These are phyloP conservation scores for Xanthia togata DNA, from an alignment of 2,888 invertebrate genomes.

Conservation along the genomic window DNA sequence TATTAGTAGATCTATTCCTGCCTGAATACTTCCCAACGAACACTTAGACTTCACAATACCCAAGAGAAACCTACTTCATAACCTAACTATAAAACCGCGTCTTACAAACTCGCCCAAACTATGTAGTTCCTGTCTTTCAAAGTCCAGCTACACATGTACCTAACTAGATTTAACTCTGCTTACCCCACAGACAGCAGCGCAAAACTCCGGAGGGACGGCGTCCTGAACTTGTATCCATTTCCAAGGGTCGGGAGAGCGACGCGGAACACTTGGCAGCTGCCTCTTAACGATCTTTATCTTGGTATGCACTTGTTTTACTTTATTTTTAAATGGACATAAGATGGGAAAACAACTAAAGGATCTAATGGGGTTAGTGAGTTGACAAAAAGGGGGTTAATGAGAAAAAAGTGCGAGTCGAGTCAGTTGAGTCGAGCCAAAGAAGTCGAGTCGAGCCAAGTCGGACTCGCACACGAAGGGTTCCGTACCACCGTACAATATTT, in stretches of 20 bases:
- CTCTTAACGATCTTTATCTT: constrained; percentile 86
- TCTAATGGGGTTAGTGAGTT: neutral
- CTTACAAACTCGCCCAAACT: constrained; percentile 27
- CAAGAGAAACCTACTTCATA: constrained; percentile 3
- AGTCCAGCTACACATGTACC: neutral
- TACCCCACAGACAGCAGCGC: constrained; percentile 78
- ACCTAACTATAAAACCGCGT: neutral
- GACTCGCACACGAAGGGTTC: too few relatives aligned
- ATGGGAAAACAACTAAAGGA: neutral
- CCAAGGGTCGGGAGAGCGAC: constrained; percentile 91
- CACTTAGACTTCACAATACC: neutral
- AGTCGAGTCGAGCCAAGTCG: too few relatives aligned
- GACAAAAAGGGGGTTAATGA: neutral
- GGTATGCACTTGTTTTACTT: constrained; percentile 74
- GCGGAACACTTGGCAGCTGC: constrained; percentile 85
- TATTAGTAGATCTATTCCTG: neutral
- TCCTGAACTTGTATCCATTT: constrained; percentile 91
- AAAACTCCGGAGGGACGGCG: constrained; percentile 89
- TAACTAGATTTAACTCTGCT: constrained; percentile 24
- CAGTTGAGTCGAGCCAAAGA: too few relatives aligned
- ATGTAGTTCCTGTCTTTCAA: neutral
- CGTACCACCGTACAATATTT: too few relatives aligned
- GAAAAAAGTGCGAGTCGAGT: too few relatives aligned
- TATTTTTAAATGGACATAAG: neutral
- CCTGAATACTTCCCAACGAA: neutral